phyloP scores from a whole-genome alignment of 1,140 invertebrate genomes.

The Trichonephila inaurata region DNA sequence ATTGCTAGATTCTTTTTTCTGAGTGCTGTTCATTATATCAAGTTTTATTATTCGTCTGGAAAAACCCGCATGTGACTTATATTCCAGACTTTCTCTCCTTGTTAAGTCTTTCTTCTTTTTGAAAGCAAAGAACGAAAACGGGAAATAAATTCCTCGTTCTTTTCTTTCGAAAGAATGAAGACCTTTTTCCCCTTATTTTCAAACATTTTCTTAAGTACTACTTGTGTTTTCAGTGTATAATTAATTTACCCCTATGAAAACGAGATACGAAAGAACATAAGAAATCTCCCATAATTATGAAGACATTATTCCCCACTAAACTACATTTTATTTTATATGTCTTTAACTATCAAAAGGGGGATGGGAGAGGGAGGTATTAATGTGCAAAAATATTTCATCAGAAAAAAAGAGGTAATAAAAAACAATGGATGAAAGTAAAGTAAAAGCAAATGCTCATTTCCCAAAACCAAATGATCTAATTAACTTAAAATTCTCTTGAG shows the following conservation, averaged over 20 bases:
- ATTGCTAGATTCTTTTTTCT: too few relatives aligned
- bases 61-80: too few relatives aligned
- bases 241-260: not conserved
- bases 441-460: not conserved
- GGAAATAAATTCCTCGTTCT: too few relatives aligned
- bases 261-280: not conserved
- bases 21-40: too few relatives aligned
- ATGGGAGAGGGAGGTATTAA: not conserved
- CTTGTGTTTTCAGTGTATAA: not conserved
- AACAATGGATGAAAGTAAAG: not conserved
- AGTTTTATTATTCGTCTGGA: too few relatives aligned
- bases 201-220: not conserved
- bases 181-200: not conserved
- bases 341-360: not conserved
- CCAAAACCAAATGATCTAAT: not conserved
- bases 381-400: not conserved
- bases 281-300: constrained; percentile 5
- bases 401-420: not conserved
- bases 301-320: not conserved
- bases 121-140: too few relatives aligned
- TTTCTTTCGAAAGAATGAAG: too few relatives aligned
- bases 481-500: not conserved
- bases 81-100: too few relatives aligned
- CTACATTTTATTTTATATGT: not conserved
- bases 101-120: too few relatives aligned